Base-by-base conservation (phyloP, 2,113 vertebrate species). In the Cryptomyrus ogoouensis region DNA sequence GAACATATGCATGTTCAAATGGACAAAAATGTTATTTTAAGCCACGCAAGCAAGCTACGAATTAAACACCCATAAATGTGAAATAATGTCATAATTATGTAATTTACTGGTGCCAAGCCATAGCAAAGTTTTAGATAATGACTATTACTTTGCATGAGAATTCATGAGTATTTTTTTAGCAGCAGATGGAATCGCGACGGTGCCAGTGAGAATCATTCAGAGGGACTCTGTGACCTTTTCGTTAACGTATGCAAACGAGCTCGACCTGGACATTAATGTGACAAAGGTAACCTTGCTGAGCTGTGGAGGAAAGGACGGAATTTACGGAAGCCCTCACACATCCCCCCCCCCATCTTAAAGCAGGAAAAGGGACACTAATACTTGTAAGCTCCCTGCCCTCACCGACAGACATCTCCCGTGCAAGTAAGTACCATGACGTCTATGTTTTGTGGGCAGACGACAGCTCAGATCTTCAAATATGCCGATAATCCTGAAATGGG, bases 141-240 rank as follows among this genome's bases (percentile, higher is more conserved):
- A 77, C 15, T 21, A 13, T 89, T 80, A 7, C 74, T 89, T 83
- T 62, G 39, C 58, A 70, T 88, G 24, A 84, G 44, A 27, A 86
- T 84, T 84, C 21, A 47, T 84, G 39, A 84, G 44, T 24, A 3
- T 84, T 86, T 49, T 47, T 50, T 49, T 86, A 49, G n/a, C 46
- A 49, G 44, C 47, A 49, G 84, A 86, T 86, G 46, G 46, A 49
- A 27, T 27, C 21, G 24, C 19, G 3, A n/a, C n/a, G 19, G 24
- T 0, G 4, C 21, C 46, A 27, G 15, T 21, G 42, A 83, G 80
- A 83, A 46, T 83, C 44, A 42, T 47, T 19, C 47, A 6, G 44
- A 47, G n/a, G 49, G 50, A 89, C 74, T 89, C 46, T 27, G 49
- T 84, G 89, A 89, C 89, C 89, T 85, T 24, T 31, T 35, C 24